These are phyloP conservation scores for Tragulus kanchil DNA, from an alignment of 2,113 vertebrate species.

Conservation along the genomic window DNA sequence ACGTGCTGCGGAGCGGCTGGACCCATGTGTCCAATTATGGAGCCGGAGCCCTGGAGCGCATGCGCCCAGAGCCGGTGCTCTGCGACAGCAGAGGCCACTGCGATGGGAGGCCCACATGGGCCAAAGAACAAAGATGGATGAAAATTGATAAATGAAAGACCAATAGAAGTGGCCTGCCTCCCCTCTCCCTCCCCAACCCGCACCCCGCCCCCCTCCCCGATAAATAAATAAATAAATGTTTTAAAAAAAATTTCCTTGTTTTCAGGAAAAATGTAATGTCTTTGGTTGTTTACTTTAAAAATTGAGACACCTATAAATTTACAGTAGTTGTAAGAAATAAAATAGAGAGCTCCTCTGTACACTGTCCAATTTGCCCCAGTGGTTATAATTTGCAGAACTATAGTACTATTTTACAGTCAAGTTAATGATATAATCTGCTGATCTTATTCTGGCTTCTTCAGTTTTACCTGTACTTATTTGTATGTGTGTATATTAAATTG, in stretches of 20 bases:
- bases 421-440: neutral
- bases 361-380: neutral
- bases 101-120: too few species aligned
- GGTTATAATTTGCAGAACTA: neutral
- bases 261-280: neutral
- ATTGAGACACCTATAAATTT: neutral
- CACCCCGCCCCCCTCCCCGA: too few species aligned
- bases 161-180: too few species aligned
- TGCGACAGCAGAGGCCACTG: too few species aligned
- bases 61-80: too few species aligned
- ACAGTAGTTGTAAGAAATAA: neutral
- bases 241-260: neutral
- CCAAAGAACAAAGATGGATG: too few species aligned
- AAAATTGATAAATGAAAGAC: too few species aligned
- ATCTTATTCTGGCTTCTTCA: neutral
- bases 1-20: too few species aligned
- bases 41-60: too few species aligned
- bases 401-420: neutral
- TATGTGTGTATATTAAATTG: neutral
- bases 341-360: neutral
- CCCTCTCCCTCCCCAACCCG: too few species aligned
- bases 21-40: too few species aligned
- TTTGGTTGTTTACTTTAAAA: neutral
- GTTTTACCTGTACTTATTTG: neutral
- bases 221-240: too few species aligned